Evolutionary conservation across 2,113 vertebrate species (phyloP), one percentile per base, ranked within the genome.

Genomic region (Bos javanicus): DNA sequence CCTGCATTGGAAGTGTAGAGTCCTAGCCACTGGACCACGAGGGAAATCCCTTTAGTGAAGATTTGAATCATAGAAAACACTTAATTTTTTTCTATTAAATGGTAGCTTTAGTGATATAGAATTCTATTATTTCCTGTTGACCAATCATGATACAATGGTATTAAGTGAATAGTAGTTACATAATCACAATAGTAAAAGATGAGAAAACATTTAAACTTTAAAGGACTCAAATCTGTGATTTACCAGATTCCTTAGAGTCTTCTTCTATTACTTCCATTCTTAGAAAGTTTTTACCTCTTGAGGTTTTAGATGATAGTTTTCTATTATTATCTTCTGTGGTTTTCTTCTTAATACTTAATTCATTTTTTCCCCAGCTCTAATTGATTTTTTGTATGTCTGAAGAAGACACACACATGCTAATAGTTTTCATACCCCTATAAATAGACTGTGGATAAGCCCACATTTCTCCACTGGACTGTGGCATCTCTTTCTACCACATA

Each of bases 341-440:
- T 85, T 95, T 95, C 50, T 59, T 92, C 80, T 87, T 50, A 85
- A 78, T 26, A 57, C 13, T 96, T 92, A 60, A 80, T 71, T 93
- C 19, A 21, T 50, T 43, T 81, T 83, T 46, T 15, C 28, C 30
- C n/a, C 21, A 21, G 16, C 15, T 59, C 36, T 78, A 33, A 78
- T 76, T 82, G 92, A 89, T 33, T n/a, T 78, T 92, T 52, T 62
- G 8, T 6, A 33, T 13, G 26, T 33, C 43, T 56, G 1, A 88
- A 89, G 15, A n/a, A 50, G 9, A 76, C 48, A 81, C 17, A 52
- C 28, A 67, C 67, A 78, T 33, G 39, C 39, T 71, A n/a, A 50
- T 25, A 13, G n/a, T 84, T 87, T 64, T 33, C 33, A 80, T 12
- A 62, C 1, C 12, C 57, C 25, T 57, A 48, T 64, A n/a, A 48